phyloP scores from a whole-genome alignment of 2,888 invertebrate species.

The Amblyteles armatorius region DNA sequence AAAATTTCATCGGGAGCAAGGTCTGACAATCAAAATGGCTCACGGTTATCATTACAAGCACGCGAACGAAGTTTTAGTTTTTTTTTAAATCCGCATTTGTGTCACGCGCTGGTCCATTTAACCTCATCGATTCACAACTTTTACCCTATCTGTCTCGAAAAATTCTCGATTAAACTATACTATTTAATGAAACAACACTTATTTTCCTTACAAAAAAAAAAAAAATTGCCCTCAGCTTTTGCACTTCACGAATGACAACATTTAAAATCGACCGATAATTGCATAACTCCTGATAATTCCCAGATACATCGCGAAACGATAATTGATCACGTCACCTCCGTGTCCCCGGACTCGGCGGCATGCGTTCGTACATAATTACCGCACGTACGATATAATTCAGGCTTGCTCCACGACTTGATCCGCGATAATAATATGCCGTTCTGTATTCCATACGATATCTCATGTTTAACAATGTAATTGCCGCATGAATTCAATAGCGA shows the following conservation, averaged over 20 bases:
- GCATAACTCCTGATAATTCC: neutral
- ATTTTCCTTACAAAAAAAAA: neutral
- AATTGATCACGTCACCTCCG: neutral
- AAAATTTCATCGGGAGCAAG: no score
- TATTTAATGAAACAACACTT: neutral
- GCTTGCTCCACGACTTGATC: slow-evolving; percentile 3
- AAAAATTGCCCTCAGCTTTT: neutral
- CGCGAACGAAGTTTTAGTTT: no score
- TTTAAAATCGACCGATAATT: neutral
- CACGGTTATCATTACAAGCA: no score
- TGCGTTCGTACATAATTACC: neutral
- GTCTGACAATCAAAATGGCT: no score
- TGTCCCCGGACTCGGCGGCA: neutral
- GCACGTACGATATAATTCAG: slow-evolving; percentile 32
- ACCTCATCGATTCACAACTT: no score
- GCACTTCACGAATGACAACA: neutral
- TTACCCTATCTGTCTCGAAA: no score
- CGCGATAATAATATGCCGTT: neutral
- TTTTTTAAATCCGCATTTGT: no score
- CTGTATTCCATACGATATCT: slow-evolving; percentile 19
- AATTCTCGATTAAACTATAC: neutral
- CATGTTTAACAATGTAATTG: slow-evolving; percentile 52
- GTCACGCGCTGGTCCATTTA: no score
- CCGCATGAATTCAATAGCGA: slow-evolving; percentile 40
- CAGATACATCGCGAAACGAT: neutral